Evolutionary conservation across 2,113 vertebrate species (phyloP).

Genomic region (Cepphus grylle): DNA sequence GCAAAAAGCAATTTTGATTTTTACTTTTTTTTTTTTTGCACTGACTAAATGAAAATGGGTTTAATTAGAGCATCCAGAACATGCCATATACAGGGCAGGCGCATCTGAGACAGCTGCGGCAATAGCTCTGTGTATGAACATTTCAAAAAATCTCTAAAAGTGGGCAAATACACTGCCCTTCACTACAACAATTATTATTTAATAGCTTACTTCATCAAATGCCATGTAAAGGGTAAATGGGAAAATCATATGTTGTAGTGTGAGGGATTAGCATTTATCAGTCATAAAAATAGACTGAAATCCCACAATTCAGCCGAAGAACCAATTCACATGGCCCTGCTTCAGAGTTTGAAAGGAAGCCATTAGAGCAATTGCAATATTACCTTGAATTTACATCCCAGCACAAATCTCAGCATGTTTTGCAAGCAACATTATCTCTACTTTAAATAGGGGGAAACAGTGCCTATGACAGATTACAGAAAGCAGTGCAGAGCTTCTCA

Average conservation of each 20-base stretch:
- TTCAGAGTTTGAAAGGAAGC: neutral
- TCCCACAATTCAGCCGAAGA: neutral
- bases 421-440: neutral
- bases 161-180: slow-evolving; percentile 20
- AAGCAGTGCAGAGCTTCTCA: neutral
- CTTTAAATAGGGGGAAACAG: neutral
- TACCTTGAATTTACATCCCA: neutral
- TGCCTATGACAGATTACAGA: neutral
- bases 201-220: slow-evolving; percentile 39
- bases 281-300: slow-evolving; percentile 1
- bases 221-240: neutral
- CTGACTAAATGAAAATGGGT: slow-evolving; percentile 25
- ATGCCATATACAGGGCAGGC: neutral
- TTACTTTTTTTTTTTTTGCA: neutral
- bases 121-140: neutral
- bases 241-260: neutral
- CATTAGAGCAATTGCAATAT: neutral
- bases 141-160: slow-evolving; percentile 40
- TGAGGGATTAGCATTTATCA: neutral
- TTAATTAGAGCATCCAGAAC: slow-evolving; percentile 44
- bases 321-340: neutral
- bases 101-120: neutral
- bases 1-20: slow-evolving; percentile 25
- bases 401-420: neutral
- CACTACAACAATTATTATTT: slow-evolving; percentile 31